phyloP scores from a whole-genome alignment of 2,888 invertebrate genomes.

The Meloe dianella region DNA sequence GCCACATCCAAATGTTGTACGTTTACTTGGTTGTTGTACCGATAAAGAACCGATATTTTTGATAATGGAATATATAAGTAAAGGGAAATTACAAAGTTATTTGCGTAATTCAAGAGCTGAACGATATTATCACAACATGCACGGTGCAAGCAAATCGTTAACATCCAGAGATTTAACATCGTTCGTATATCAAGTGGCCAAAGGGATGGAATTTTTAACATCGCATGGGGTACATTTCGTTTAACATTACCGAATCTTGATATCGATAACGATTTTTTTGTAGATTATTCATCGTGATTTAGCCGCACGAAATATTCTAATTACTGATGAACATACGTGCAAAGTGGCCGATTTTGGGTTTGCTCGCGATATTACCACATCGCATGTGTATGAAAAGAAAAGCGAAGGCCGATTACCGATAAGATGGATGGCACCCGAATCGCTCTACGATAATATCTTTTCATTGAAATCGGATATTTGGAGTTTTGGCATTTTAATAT shows the following conservation, averaged over 20 bases:
- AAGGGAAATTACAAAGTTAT: constrained; percentile 89
- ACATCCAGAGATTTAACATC: constrained; percentile 88
- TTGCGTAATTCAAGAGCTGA: constrained; percentile 85
- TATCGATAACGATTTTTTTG: constrained; percentile 40
- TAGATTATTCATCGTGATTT: constrained; percentile 89
- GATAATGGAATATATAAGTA: constrained; percentile 88
- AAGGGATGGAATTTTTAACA: constrained; percentile 87
- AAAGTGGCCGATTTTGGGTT: constrained; percentile 96
- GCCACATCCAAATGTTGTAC: constrained; percentile 88
- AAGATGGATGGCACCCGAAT: constrained; percentile 97
- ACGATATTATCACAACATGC: constrained; percentile 79
- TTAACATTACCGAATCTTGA: neutral
- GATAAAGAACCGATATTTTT: constrained; percentile 91
- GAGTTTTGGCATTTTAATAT: constrained; percentile 93
- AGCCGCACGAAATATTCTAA: constrained; percentile 86
- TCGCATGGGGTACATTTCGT: constrained; percentile 74
- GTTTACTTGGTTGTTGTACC: constrained; percentile 87
- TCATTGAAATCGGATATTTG: constrained; percentile 94
- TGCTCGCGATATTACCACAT: constrained; percentile 85
- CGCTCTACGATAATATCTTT: constrained; percentile 92
- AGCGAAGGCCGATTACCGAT: constrained; percentile 74
- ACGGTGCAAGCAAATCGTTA: constrained; percentile 76
- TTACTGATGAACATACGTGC: constrained; percentile 85
- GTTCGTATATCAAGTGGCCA: constrained; percentile 89
- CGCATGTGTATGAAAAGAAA: constrained; percentile 87